Evolutionary conservation across 1,140 invertebrate genomes (phyloP).

Genomic region (Orussus abietinus): DNA sequence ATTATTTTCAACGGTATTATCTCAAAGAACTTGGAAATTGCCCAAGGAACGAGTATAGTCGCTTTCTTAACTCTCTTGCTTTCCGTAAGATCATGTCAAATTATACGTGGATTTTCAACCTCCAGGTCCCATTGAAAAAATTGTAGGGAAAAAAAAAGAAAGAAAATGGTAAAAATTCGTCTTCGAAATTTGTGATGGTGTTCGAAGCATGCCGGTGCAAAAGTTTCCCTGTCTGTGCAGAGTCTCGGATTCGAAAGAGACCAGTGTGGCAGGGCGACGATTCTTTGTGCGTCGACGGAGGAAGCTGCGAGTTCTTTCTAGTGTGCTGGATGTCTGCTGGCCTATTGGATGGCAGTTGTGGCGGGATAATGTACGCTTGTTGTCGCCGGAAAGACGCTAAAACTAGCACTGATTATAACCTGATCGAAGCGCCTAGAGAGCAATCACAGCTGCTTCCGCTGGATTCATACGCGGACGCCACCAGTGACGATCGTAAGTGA

Average conservation of each 20-base stretch:
- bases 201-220: too few relatives aligned
- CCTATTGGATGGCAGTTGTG: slow-evolving; percentile 80
- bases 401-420: slow-evolving; percentile 53
- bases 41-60: too few relatives aligned
- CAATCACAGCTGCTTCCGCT: slow-evolving; percentile 57
- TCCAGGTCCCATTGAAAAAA: too few relatives aligned
- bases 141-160: not conserved
- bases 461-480: slow-evolving; percentile 51
- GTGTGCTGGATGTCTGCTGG: slow-evolving; percentile 89
- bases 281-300: slow-evolving; percentile 64
- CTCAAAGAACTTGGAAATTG: too few relatives aligned
- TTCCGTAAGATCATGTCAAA: too few relatives aligned
- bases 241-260: slow-evolving; percentile 49
- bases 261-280: slow-evolving; percentile 53
- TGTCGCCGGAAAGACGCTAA: slow-evolving; percentile 74
- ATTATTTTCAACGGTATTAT: too few relatives aligned
- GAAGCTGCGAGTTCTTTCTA: slow-evolving; percentile 88
- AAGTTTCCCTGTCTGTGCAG: slow-evolving; percentile 47
- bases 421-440: slow-evolving; percentile 62
- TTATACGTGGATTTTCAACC: too few relatives aligned
- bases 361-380: slow-evolving; percentile 80
- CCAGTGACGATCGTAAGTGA: slow-evolving; percentile 53
- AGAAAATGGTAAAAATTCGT: slow-evolving; percentile 24
- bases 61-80: too few relatives aligned
- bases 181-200: too few relatives aligned